Evolutionary conservation across 1,140 invertebrate species (phyloP), one percentile per base, ranked within the genome.

Genomic region (Caenorhabditis latens): DNA sequence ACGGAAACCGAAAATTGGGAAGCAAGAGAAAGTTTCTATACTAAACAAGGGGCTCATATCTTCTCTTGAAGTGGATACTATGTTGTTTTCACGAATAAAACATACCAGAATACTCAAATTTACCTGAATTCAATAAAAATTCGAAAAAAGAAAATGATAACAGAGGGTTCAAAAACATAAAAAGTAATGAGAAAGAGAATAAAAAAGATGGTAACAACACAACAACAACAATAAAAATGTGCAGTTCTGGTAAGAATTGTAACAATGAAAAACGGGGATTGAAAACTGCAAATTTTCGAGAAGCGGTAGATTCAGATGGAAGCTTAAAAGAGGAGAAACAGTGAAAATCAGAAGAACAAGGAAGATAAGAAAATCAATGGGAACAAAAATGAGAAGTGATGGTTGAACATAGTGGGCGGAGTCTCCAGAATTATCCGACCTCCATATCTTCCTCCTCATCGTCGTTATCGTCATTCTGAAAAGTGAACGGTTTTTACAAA

Each of bases 401-500:
- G 67, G 8, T 13, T 43, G 40, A 19, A 71, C 46, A 40, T 43
- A 19, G 65, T 71, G 19, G 65, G 65, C 65, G 65, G 42, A 46
- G 65, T n/a, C 11, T 50, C 32, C 32, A 19, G 43, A 46, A 40
- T 79, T 79, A 79, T 53, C 71, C 71, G 46, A 79, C 46, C 46
- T 79, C 71, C 71, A 79, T 79, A 24, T 79, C 71, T 24, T 79
- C 65, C 19, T 71, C 65, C 4, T 43, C 65, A 42, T 71, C 42
- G 14, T 71, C 65, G 40, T 71, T 71, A 43, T 71, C 46, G 71
- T 71, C 65, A 19, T 46, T 71, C 65, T 71, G 21, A 21, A 79
- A 79, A 71, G 19, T 50, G 50, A 32, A 32, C 32, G 32, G 32
- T 32, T 32, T 32, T 32, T 32, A 32, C 32, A 32, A 32, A 32